Evolutionary conservation across 2,797 vertebrate genomes (phyloP).

Genomic region (Rhodeus uyekii): DNA sequence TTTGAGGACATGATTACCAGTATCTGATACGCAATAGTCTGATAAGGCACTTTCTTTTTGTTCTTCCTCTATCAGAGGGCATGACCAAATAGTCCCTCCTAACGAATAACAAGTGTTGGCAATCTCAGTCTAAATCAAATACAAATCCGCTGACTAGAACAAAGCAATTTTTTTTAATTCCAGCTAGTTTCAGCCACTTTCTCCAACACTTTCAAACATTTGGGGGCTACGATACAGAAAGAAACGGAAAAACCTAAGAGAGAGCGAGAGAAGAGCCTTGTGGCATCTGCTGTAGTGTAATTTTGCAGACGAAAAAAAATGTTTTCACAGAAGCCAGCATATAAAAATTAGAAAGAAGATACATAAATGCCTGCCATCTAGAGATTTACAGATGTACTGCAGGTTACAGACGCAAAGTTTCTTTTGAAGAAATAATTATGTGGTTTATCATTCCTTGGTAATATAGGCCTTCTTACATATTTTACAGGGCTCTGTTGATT

Average conservation of each 20-base stretch:
- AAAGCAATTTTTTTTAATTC: conserved; percentile 15
- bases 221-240: not conserved
- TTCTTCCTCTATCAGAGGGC: conserved; percentile 33
- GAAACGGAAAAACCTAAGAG: not conserved
- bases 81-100: conserved; percentile 24
- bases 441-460: conserved; percentile 17
- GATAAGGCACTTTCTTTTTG: conserved; percentile 60
- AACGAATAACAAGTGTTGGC: conserved; percentile 27
- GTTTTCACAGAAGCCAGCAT: conserved; percentile 36
- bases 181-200: conserved; percentile 9
- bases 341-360: conserved; percentile 25
- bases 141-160: conserved; percentile 24
- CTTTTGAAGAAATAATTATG: not conserved
- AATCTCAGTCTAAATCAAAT: conserved; percentile 39
- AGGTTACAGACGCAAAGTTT: not conserved
- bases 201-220: conserved; percentile 13
- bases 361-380: conserved; percentile 52
- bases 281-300: conserved; percentile 7
- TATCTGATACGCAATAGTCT: conserved; percentile 41
- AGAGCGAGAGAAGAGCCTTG: no score
- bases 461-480: conserved; percentile 16
- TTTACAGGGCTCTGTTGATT: not conserved
- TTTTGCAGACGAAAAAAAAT: conserved; percentile 1
- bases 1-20: conserved; percentile 34
- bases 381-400: conserved; percentile 46